A percentile compares a stretch with the other conserved stretches of the same genome.
Evolutionary conservation across 2,113 vertebrate species (phyloP).

Genomic region (Geococcyx californianus): DNA sequence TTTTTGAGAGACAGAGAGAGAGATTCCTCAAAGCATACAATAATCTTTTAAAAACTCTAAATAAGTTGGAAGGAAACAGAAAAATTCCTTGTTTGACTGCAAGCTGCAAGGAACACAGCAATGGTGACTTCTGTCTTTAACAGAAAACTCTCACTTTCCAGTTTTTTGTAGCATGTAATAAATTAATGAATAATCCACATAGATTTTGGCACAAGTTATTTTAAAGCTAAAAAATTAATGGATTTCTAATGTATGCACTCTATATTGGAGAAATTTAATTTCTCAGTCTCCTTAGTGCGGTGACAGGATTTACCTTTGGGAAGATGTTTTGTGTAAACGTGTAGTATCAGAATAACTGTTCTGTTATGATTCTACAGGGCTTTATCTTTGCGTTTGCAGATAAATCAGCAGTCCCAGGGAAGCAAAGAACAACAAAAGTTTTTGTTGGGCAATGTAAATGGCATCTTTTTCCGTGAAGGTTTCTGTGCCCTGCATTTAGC

Average conservation of each 20-base stretch:
- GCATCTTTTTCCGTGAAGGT: neutral
- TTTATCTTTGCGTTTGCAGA: neutral
- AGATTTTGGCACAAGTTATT: neutral
- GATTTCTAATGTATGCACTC: rapidly evolving
- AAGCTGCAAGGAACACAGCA: neutral
- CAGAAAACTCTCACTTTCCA: neutral
- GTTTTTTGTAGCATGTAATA: constrained; percentile 25
- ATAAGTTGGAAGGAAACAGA: neutral
- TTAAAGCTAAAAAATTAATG: neutral
- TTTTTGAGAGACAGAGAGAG: neutral
- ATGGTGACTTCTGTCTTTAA: constrained; percentile 1
- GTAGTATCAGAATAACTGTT: neutral
- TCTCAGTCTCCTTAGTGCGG: neutral
- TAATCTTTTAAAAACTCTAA: neutral
- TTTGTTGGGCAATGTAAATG: neutral
- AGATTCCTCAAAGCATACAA: neutral
- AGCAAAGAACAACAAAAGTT: neutral
- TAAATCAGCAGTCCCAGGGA: neutral
- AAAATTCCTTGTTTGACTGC: constrained; percentile 10
- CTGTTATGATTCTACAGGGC: neutral
- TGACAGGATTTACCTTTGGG: neutral
- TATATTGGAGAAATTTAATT: neutral
- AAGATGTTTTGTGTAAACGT: neutral
- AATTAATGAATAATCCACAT: neutral
- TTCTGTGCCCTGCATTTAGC: neutral